Evolutionary conservation across 2,888 invertebrate genomes (phyloP).

Genomic region (Embidobia sp.): DNA sequence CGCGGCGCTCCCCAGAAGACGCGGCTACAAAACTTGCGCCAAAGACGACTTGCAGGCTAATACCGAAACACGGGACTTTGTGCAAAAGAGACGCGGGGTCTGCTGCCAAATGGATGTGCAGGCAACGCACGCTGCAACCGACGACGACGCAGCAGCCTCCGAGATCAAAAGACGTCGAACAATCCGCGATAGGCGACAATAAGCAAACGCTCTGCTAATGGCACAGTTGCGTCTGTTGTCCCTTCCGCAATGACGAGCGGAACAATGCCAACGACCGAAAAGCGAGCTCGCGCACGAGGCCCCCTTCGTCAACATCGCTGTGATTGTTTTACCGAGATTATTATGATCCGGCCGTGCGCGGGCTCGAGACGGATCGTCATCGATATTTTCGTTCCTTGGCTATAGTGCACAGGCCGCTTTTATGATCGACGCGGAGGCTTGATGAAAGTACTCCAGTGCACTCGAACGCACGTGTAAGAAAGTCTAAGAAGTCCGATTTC

Average conservation of each 20-base stretch:
- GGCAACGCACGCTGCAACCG: too few species aligned
- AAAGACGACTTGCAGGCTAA: constrained; percentile 60
- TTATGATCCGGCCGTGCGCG: constrained; percentile 31
- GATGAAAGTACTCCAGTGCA: constrained; percentile 5
- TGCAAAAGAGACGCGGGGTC: too few species aligned
- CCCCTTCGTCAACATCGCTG: constrained; percentile 12
- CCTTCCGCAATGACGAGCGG: constrained; percentile 22
- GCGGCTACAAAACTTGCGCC: constrained; percentile 74
- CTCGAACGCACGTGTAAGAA: not conserved
- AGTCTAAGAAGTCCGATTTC: too few species aligned
- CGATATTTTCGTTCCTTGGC: constrained; percentile 44
- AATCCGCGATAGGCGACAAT: constrained; percentile 55
- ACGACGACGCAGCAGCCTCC: too few species aligned
- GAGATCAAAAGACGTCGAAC: constrained; percentile 62
- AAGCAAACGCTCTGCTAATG: constrained; percentile 52
- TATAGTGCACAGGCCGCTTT: constrained; percentile 29
- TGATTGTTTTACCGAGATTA: constrained; percentile 45
- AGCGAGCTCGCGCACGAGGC: not conserved
- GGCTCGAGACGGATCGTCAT: constrained; percentile 29
- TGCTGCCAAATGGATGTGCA: too few species aligned
- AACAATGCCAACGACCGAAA: constrained; percentile 25
- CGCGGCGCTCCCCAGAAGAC: constrained; percentile 73
- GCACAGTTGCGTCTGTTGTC: constrained; percentile 35
- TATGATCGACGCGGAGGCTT: constrained; percentile 30
- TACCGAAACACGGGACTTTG: constrained; percentile 54